These are phyloP conservation scores for Halcyon chelicuti DNA, from an alignment of 2,797 vertebrate genomes.

Conservation along the genomic window DNA sequence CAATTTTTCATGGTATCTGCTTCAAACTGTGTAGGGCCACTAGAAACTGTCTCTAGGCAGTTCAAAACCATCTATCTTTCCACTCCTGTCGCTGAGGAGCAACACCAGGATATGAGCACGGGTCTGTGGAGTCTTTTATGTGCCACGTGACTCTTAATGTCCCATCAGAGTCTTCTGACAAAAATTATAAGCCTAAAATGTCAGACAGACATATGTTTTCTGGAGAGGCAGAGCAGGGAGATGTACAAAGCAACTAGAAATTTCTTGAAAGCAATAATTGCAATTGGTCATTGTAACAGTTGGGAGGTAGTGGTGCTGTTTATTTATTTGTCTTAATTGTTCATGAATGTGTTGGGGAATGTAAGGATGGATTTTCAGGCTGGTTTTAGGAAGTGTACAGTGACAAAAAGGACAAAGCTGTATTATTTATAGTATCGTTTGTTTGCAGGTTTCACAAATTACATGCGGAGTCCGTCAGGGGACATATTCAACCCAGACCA, in stretches of 20 bases:
- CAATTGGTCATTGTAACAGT: background rate
- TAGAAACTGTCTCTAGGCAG: background rate
- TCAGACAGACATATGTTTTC: background rate
- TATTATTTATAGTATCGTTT: background rate
- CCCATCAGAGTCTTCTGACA: background rate
- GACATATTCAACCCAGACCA: slow-evolving; percentile 96
- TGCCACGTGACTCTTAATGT: too few species aligned
- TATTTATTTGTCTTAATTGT: background rate
- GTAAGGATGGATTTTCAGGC: background rate
- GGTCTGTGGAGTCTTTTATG: background rate
- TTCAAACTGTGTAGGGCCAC: background rate
- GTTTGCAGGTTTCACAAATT: slow-evolving; percentile 92
- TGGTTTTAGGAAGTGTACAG: background rate
- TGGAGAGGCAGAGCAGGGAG: background rate
- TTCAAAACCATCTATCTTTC: background rate
- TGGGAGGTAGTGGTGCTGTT: background rate
- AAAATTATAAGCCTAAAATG: background rate
- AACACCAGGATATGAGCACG: background rate
- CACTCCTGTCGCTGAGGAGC: background rate
- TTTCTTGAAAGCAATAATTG: background rate
- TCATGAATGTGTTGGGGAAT: background rate
- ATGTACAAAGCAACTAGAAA: background rate
- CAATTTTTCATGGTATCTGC: background rate
- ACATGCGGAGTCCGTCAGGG: slow-evolving; percentile 92
- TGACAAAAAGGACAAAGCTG: background rate